A percentile compares a stretch with the other conserved stretches of the same genome.
Evolutionary conservation across 2,113 vertebrate species (phyloP).

Genomic region (Phyllopteryx taeniolatus): DNA sequence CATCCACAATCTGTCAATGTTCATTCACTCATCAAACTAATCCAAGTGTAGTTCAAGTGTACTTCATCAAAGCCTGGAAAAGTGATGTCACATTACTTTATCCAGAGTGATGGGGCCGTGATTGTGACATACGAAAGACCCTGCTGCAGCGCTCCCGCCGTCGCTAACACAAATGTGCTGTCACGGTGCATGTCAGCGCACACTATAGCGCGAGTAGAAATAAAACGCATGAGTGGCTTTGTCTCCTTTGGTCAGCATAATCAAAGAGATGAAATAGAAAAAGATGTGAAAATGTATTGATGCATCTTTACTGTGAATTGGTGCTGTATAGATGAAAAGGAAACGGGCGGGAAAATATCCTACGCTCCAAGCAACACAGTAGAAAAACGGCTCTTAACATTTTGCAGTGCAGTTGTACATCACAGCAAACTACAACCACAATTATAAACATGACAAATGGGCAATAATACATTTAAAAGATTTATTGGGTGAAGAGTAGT

Average conservation of each 20-base stretch:
- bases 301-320: neutral
- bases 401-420: too few relatives aligned
- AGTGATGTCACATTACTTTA: neutral
- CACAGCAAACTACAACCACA: too few relatives aligned
- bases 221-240: neutral
- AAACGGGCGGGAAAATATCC: too few relatives aligned
- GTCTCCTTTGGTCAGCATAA: neutral
- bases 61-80: neutral
- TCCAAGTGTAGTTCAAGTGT: neutral
- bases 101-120: neutral
- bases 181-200: neutral
- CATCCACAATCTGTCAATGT: neutral
- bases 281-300: neutral
- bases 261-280: neutral
- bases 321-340: too few relatives aligned
- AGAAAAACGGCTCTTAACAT: too few relatives aligned
- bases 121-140: neutral
- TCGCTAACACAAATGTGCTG: neutral
- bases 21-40: slow-evolving; percentile 1
- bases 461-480: too few relatives aligned
- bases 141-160: neutral
- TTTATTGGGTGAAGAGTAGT: neutral
- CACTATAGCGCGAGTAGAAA: neutral
- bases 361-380: too few relatives aligned
- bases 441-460: too few relatives aligned